Evolutionary conservation across 1,140 invertebrate species (phyloP).

Genomic region (Zaprionus kolodkinae): DNA sequence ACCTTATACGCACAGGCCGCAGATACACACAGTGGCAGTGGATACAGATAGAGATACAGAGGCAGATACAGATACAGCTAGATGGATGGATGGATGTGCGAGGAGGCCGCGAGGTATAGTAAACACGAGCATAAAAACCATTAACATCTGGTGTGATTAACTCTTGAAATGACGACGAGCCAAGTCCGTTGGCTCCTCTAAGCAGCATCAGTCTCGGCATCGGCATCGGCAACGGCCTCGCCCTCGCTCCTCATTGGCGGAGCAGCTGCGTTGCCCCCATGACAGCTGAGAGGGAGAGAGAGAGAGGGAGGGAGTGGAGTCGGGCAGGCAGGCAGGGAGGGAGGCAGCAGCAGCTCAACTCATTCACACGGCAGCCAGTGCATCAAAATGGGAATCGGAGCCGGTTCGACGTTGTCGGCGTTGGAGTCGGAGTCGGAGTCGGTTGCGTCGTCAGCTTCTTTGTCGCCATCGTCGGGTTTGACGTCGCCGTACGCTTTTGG

Average conservation of each 20-base stretch:
- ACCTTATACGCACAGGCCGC: conserved; percentile 40
- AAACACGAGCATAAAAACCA: conserved; percentile 82
- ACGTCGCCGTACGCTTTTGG: conserved; percentile 70
- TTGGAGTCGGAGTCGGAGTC: conserved; percentile 20
- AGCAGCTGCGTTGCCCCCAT: conserved; percentile 33
- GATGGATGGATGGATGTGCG: conserved; percentile 7
- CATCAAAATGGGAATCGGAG: conserved; percentile 43
- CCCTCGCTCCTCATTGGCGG: conserved; percentile 28
- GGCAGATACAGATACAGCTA: conserved; percentile 3
- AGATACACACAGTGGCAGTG: conserved; percentile 5
- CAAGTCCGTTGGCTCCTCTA: conserved; percentile 52
- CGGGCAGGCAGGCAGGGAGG: background rate
- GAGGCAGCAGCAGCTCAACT: conserved; percentile 21
- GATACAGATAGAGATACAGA: conserved; percentile 17
- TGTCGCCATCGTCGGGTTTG: conserved; percentile 64
- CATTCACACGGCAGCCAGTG: conserved; percentile 73
- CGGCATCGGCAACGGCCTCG: background rate
- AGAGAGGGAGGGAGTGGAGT: background rate
- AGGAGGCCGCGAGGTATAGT: conserved; percentile 37
- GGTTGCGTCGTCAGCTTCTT: conserved; percentile 54
- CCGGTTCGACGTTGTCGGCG: conserved; percentile 10
- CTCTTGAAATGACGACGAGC: conserved; percentile 65
- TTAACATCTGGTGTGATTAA: conserved; percentile 84
- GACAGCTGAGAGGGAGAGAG: background rate
- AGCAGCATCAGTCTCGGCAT: conserved; percentile 27